Evolutionary conservation across 1,140 invertebrate species (phyloP).

Genomic region (Cylas formicarius): DNA sequence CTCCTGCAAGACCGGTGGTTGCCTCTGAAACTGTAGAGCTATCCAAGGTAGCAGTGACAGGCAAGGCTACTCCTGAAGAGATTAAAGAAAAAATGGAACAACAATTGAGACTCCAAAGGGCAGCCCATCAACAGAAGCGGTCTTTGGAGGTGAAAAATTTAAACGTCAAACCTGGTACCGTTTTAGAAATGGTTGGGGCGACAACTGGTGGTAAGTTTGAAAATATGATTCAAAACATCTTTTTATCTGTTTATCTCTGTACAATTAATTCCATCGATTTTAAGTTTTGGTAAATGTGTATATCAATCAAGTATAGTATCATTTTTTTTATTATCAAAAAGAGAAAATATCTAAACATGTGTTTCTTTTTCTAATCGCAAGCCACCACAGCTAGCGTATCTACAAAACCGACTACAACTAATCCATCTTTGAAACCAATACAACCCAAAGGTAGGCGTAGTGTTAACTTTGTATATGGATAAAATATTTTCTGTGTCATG

Average conservation of each 20-base stretch:
- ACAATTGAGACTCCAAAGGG: constrained; percentile 75
- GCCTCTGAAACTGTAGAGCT: constrained; percentile 16
- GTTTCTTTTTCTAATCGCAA: constrained; percentile 34
- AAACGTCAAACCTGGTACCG: constrained; percentile 38
- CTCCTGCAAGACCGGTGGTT: constrained; percentile 44
- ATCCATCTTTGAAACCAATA: constrained; percentile 32
- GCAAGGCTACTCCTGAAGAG: constrained; percentile 64
- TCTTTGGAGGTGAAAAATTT: constrained; percentile 54
- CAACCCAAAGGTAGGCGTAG: constrained; percentile 43
- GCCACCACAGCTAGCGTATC: constrained; percentile 31
- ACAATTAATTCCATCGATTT: no score
- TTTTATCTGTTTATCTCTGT: no score
- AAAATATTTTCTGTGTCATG: no score
- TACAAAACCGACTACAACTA: constrained; percentile 33
- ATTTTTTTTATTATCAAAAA: no score
- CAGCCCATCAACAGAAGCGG: constrained; percentile 80
- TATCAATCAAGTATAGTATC: no score
- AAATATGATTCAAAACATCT: background rate
- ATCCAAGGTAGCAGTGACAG: constrained; percentile 42
- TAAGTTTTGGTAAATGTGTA: no score
- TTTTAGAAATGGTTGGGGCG: constrained; percentile 48
- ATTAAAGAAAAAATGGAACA: constrained; percentile 89
- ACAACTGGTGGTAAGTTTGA: constrained; percentile 45
- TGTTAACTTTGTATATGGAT: no score
- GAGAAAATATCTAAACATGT: no score